Evolutionary conservation across 2,113 vertebrate genomes (phyloP).

Genomic region (Meleagris gallopavo): DNA sequence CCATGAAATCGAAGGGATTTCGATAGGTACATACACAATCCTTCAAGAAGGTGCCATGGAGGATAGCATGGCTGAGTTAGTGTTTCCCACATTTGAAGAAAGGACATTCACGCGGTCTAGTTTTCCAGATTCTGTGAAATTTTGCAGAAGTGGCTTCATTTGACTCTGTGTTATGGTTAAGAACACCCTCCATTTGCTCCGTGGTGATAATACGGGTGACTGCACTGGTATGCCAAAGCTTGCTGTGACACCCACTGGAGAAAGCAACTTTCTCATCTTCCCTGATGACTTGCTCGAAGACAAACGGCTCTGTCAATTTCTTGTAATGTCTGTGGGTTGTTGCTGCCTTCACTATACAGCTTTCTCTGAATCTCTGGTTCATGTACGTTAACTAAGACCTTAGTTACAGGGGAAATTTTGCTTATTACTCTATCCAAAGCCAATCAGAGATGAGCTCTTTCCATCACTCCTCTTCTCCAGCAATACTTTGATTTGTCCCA

Average conservation of each 20-base stretch:
- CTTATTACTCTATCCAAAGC: neutral
- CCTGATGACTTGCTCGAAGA: fast-evolving
- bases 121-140: neutral
- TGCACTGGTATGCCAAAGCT: neutral
- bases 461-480: neutral
- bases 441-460: neutral
- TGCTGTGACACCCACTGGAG: neutral
- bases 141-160: neutral
- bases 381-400: neutral
- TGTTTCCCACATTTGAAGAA: constrained; percentile 46
- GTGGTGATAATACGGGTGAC: neutral
- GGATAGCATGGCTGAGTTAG: constrained; percentile 31
- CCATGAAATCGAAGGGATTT: constrained; percentile 59
- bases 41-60: constrained; percentile 38
- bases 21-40: constrained; percentile 23
- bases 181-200: neutral
- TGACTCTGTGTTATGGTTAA: neutral
- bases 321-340: neutral
- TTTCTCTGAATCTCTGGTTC: neutral
- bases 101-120: neutral
- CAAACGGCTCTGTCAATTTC: neutral
- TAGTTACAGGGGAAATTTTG: neutral
- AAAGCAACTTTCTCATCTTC: neutral
- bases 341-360: neutral
- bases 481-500: neutral